Base-by-base conservation (phyloP, 2,888 invertebrate genomes). In the Drosophila melanosoma region DNA sequence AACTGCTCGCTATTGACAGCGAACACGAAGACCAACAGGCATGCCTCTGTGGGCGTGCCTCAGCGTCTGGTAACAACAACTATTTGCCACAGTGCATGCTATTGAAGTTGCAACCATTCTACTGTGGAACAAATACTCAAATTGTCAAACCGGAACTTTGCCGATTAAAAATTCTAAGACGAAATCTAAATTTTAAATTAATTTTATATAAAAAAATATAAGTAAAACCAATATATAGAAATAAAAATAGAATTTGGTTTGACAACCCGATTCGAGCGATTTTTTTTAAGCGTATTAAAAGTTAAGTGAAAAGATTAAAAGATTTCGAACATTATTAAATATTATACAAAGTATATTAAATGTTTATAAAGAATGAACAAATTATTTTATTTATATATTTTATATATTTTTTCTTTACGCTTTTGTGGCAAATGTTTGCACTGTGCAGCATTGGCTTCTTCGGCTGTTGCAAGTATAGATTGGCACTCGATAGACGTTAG, bases 401-500 rank as follows among this genome's bases (percentile, higher is more conserved):
- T 7, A 42, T 7, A 3, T 1, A 3, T 20, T 6, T 12, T 12
- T 1, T 12, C 11, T 12, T 20, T 1, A 20, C 12, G 20, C 15
- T 7, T n/a, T 1, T 3, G n/a, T 17, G 5, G 8, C 5, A 2
- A 26, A 0, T 3, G 20, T 12, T n/a, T 6, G 33, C 67, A 78
- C 49, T 69, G 63, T 74, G 74, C 60, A 26, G 0, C 6, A 3
- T 33, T 26, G 33, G 6, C 23, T 29, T n/a, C 26, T 35, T 33
- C 1, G 7, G 3, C 45, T 48, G 68, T 52, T 62, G 57, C 49
- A 42, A 52, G 68, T 51, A 40, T 64, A 71, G 79, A 87, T 84
- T 82, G 87, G 69, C 82, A 87, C 73, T 75, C 78, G 69, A 84
- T 84, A 73, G 70, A 78, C 38, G 62, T 23, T 15, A 8, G 45